Evolutionary conservation across 1,140 invertebrate species (phyloP).

Genomic region (Microplitis mediator): DNA sequence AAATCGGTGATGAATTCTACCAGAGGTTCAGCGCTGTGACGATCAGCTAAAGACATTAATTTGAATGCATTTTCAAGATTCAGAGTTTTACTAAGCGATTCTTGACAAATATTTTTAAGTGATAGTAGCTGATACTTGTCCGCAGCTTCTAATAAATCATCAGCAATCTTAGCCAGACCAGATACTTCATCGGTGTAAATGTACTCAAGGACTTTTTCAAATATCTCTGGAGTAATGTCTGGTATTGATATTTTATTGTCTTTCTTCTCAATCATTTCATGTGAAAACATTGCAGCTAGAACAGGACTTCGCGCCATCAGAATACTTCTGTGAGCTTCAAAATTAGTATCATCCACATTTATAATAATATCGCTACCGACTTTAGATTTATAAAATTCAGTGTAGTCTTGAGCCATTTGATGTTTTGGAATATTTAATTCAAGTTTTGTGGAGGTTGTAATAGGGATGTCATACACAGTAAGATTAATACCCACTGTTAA

Average conservation of each 20-base stretch:
- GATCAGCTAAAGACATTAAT: background rate
- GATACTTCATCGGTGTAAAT: constrained; percentile 12
- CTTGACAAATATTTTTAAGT: background rate
- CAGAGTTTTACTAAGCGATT: background rate
- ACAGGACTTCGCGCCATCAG: constrained; percentile 63
- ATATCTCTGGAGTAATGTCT: constrained; percentile 58
- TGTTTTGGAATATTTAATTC: too few species aligned
- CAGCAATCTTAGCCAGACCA: background rate
- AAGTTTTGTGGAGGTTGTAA: too few species aligned
- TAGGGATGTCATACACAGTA: too few species aligned
- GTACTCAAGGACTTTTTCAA: constrained; percentile 12
- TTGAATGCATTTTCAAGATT: background rate
- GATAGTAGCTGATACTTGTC: background rate
- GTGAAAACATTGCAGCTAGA: constrained; percentile 69
- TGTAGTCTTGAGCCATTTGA: too few species aligned
- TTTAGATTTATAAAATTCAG: too few species aligned
- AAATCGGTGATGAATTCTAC: too few species aligned
- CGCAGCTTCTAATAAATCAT: too few species aligned
- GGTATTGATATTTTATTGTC: constrained; percentile 64
- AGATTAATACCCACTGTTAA: too few species aligned
- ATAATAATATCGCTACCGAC: too few species aligned
- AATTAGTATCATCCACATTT: too few species aligned
- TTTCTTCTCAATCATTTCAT: constrained; percentile 65
- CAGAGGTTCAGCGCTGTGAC: too few species aligned
- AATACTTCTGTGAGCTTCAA: too few species aligned